Percentiles rank a stretch among this genome's conserved stretches.
These are phyloP conservation scores for Hetaerina americana DNA, from an alignment of 1,140 invertebrate species.

Conservation along the genomic window DNA sequence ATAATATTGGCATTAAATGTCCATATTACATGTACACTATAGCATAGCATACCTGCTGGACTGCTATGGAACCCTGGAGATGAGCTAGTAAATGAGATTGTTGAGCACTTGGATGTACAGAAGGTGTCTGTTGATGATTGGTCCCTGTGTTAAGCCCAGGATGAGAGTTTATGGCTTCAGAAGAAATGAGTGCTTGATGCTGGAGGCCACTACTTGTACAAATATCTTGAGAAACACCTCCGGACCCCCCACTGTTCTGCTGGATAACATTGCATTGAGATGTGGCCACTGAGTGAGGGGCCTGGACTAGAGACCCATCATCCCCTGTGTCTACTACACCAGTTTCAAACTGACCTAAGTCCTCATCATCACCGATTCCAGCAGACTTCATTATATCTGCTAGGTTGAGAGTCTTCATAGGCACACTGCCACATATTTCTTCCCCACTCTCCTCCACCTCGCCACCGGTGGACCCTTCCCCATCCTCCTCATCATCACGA, in stretches of 20 bases:
- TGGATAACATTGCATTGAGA: neutral
- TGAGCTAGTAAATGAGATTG: neutral
- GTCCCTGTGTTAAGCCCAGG: neutral
- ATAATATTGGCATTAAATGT: no score
- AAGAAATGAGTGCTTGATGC: neutral
- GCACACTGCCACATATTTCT: neutral
- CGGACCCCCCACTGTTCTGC: neutral
- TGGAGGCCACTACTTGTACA: neutral
- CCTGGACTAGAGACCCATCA: neutral
- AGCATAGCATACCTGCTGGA: neutral
- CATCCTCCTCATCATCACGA: slow-evolving; percentile 3
- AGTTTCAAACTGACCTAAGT: neutral
- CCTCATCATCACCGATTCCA: slow-evolving; percentile 4
- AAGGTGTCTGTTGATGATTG: neutral
- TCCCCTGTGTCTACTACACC: neutral
- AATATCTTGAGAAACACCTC: neutral
- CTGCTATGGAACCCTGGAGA: neutral
- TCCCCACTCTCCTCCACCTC: neutral
- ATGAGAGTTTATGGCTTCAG: neutral
- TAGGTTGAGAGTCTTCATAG: neutral
- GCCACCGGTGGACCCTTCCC: neutral
- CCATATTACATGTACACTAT: no score
- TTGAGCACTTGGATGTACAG: neutral
- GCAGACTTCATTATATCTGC: slow-evolving; percentile 6
- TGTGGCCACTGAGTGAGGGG: neutral